Evolutionary conservation across 2,113 vertebrate genomes (phyloP).

Genomic region (Panthera uncia): DNA sequence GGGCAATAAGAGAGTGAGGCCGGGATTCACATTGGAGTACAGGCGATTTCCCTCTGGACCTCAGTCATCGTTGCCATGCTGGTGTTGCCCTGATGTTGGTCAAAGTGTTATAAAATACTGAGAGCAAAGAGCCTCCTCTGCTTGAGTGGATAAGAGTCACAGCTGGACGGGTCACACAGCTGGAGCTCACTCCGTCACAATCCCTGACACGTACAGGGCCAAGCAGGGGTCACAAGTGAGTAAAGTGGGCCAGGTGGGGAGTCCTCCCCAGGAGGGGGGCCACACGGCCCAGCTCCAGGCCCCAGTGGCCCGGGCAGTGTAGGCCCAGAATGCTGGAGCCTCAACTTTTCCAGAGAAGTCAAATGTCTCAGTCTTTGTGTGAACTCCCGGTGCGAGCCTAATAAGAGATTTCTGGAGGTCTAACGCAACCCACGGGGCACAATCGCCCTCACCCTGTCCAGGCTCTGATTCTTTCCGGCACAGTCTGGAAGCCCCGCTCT

Average conservation of each 20-base stretch:
- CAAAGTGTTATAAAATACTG: fast-evolving
- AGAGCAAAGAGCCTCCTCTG: neutral
- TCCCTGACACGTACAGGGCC: neutral
- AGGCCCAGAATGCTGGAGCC: fast-evolving
- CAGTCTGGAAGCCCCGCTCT: neutral
- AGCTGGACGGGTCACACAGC: neutral
- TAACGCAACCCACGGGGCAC: neutral
- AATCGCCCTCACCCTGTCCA: fast-evolving
- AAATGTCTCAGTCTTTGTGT: neutral
- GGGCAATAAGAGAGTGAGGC: fast-evolving
- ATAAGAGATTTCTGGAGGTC: neutral
- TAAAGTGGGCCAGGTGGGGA: neutral
- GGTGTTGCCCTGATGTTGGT: fast-evolving
- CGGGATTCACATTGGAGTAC: fast-evolving
- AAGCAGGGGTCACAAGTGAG: fast-evolving
- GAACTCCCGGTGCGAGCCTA: neutral
- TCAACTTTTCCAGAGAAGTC: neutral
- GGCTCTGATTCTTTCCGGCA: too few species aligned
- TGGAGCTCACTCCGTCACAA: neutral
- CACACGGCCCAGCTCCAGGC: neutral
- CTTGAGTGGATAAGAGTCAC: fast-evolving
- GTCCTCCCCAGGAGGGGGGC: neutral
- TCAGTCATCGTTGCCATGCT: fast-evolving
- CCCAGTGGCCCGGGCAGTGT: fast-evolving
- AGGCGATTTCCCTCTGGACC: fast-evolving